phyloP scores from a whole-genome alignment of 2,113 vertebrate species.

The Corythornis cristatus region DNA sequence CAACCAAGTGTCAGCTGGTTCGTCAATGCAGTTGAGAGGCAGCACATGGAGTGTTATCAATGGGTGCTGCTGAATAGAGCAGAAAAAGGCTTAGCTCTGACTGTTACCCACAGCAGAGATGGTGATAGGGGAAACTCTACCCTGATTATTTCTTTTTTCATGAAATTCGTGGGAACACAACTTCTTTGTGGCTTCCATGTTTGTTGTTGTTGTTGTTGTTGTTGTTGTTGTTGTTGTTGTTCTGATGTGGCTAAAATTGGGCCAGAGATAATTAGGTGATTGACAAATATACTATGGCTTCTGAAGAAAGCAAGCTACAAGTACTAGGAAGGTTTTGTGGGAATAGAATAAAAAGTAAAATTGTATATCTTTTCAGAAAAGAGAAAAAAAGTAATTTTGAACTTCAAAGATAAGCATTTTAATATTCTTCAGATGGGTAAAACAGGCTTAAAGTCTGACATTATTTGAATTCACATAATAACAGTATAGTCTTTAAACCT shows the following conservation, averaged over 20 bases:
- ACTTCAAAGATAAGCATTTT: not conserved
- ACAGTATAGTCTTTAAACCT: not conserved
- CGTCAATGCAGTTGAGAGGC: not conserved
- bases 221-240: not conserved
- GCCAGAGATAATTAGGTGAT: not conserved
- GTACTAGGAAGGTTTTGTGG: not conserved
- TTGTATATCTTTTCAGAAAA: not conserved
- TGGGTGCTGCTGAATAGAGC: not conserved
- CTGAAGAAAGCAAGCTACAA: not conserved
- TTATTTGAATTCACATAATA: not conserved
- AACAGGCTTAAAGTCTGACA: not conserved
- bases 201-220: not conserved
- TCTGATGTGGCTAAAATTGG: not conserved
- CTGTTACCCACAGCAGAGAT: not conserved
- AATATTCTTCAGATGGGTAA: not conserved
- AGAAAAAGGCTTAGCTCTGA: not conserved
- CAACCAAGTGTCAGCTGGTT: not conserved
- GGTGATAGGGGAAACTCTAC: not conserved
- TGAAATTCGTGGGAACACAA: not conserved
- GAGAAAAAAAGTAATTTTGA: not conserved
- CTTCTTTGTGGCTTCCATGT: not conserved
- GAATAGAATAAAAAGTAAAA: not conserved
- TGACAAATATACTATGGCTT: not conserved
- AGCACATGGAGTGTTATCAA: not conserved
- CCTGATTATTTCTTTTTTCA: not conserved